phyloP scores from a whole-genome alignment of 2,797 vertebrate species.

The Clarias platycephalus region DNA sequence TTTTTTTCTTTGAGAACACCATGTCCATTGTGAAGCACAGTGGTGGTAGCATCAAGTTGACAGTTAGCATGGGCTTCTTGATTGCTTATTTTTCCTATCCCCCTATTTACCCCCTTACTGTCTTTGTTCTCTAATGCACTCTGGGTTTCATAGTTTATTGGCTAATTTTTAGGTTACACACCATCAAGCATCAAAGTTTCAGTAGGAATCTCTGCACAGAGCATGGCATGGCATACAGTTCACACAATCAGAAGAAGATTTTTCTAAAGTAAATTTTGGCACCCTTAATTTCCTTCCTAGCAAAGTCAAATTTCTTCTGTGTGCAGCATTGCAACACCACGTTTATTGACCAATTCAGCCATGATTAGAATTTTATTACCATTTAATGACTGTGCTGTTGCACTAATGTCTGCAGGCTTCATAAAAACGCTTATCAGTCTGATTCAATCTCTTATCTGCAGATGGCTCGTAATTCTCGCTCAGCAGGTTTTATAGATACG shows the following conservation, averaged over 20 bases:
- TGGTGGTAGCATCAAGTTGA: background rate
- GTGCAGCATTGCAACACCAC: conserved; percentile 22
- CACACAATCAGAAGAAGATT: background rate
- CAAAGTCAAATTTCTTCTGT: conserved; percentile 7
- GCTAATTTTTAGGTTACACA: background rate
- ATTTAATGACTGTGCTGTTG: conserved; percentile 41
- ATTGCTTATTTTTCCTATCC: background rate
- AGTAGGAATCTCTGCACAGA: background rate
- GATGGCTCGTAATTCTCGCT: conserved; percentile 46
- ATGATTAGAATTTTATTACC: conserved; percentile 31
- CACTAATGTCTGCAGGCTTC: conserved; percentile 43
- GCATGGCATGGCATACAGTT: background rate
- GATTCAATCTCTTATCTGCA: conserved; percentile 37
- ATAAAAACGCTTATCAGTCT: conserved; percentile 35
- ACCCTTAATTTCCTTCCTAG: background rate
- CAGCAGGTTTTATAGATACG: conserved; percentile 51
- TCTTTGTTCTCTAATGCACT: background rate
- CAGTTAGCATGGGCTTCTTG: background rate
- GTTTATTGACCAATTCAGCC: conserved; percentile 28
- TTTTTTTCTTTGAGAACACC: background rate
- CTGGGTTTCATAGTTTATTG: background rate
- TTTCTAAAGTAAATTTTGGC: background rate
- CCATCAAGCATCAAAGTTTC: background rate
- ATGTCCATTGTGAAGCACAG: background rate
- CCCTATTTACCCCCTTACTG: background rate